These are phyloP conservation scores for Scaptomyza pallida DNA, from an alignment of 1,140 invertebrate genomes.

Conservation along the genomic window DNA sequence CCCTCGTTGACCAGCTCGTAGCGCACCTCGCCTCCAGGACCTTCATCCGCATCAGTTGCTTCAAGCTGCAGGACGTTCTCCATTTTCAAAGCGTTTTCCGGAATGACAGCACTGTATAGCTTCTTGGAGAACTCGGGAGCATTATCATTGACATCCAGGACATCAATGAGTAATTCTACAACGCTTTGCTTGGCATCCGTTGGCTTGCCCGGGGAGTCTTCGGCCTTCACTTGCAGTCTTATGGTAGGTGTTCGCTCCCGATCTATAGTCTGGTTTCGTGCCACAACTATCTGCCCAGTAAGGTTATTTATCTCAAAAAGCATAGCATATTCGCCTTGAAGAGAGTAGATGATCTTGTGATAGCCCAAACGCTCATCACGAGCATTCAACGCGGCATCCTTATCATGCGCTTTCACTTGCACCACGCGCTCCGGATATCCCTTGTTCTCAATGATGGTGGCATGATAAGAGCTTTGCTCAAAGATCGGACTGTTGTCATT, in stretches of 20 bases:
- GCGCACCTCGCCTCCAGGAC: constrained; percentile 87
- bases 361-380: constrained; percentile 87
- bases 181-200: constrained; percentile 87
- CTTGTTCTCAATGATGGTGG: constrained; percentile 89
- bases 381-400: constrained; percentile 87
- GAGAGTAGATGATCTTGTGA: constrained; percentile 88
- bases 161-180: constrained; percentile 88
- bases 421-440: constrained; percentile 88
- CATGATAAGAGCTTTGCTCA: constrained; percentile 88
- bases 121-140: constrained; percentile 85
- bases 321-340: constrained; percentile 89
- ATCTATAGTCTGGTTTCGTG: constrained; percentile 89
- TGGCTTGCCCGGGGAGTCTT: constrained; percentile 89
- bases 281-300: constrained; percentile 88
- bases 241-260: constrained; percentile 89
- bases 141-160: constrained; percentile 94
- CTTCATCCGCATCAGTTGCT: constrained; percentile 91
- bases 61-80: constrained; percentile 89
- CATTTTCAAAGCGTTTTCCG: constrained; percentile 89
- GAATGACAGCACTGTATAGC: constrained; percentile 85
- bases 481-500: constrained; percentile 93
- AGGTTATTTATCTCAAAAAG: constrained; percentile 89
- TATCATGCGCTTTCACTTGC: constrained; percentile 89
- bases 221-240: constrained; percentile 88
- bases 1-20: constrained; percentile 90